A percentile compares a stretch with the other conserved stretches of the same genome.
phyloP scores from a whole-genome alignment of 1,140 invertebrate species.

The Zaprionus lachaisei region DNA sequence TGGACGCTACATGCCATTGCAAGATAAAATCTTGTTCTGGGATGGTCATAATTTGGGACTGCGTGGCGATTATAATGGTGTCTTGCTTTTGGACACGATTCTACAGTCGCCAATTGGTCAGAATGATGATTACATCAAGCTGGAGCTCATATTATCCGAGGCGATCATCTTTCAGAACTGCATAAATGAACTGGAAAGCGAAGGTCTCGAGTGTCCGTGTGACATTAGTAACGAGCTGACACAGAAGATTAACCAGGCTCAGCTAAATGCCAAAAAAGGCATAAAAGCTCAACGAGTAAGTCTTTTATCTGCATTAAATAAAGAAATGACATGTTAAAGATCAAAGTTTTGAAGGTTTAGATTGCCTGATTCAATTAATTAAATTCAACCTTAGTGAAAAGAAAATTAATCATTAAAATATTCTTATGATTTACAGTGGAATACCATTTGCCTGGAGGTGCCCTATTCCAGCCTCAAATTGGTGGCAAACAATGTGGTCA shows the following conservation, averaged over 20 bases:
- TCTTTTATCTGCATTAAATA: conserved; percentile 6
- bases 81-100: conserved; percentile 93
- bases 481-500: conserved; percentile 91
- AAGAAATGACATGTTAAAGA: no score
- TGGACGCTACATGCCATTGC: conserved; percentile 90
- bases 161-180: conserved; percentile 93
- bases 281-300: conserved; percentile 93
- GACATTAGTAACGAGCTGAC: conserved; percentile 92
- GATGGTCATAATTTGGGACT: conserved; percentile 92
- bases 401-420: background rate
- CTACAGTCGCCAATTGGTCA: conserved; percentile 91
- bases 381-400: no score
- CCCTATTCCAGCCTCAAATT: conserved; percentile 91
- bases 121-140: conserved; percentile 90
- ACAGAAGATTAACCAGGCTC: conserved; percentile 89
- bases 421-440: conserved; percentile 90
- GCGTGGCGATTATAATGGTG: conserved; percentile 95
- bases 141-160: conserved; percentile 94
- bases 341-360: no score
- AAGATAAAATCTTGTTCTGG: conserved; percentile 93
- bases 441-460: conserved; percentile 92
- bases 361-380: background rate
- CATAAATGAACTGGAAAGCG: conserved; percentile 89
- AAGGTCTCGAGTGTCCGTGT: conserved; percentile 89
- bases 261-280: conserved; percentile 90